phyloP scores from a whole-genome alignment of 2,113 vertebrate genomes.

The Tauraco erythrolophus region DNA sequence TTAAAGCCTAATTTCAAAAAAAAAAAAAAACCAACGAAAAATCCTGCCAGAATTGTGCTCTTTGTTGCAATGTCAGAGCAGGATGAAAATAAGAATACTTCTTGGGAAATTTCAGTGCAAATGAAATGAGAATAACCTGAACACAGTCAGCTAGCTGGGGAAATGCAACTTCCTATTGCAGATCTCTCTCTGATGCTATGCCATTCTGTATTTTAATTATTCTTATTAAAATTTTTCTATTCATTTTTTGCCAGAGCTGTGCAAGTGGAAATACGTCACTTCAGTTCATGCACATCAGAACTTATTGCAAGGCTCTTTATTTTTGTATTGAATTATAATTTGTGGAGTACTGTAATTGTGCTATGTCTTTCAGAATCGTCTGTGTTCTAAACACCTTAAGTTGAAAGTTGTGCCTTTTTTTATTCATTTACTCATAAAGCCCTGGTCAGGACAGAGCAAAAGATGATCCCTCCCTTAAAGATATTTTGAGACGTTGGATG shows the following conservation, averaged over 20 bases:
- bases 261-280: not conserved
- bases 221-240: not conserved
- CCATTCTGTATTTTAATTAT: not conserved
- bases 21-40: no score
- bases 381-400: not conserved
- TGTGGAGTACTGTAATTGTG: not conserved
- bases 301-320: not conserved
- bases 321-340: not conserved
- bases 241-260: not conserved
- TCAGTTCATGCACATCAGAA: not conserved
- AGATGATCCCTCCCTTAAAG: not conserved
- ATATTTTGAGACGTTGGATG: not conserved
- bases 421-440: not conserved
- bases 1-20: not conserved
- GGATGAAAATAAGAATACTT: not conserved
- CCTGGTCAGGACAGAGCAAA: not conserved
- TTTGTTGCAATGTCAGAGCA: not conserved
- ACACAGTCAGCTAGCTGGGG: not conserved
- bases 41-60: not conserved
- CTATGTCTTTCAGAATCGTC: not conserved
- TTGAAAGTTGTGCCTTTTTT: not conserved
- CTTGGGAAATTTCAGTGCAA: not conserved
- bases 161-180: not conserved
- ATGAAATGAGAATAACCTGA: not conserved
- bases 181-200: not conserved